Percentiles rank a stretch among this genome's conserved stretches.
Conservation (phyloP, 2,888 invertebrate genomes). For the Cerceris rybyensis region DNA sequence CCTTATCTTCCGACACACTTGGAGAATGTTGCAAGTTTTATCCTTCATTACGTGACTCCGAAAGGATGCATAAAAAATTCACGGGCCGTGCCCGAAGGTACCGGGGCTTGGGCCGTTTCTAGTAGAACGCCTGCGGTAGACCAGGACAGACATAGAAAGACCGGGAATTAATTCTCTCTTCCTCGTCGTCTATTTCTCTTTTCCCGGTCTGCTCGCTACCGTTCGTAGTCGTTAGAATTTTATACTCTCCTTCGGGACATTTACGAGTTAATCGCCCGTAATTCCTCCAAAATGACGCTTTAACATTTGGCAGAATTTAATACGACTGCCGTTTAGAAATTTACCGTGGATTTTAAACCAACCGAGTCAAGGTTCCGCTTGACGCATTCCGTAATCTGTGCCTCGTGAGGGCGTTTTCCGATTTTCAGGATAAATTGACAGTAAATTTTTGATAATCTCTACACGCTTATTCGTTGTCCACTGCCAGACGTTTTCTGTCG, state of each 20-base stretch:
- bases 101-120: background rate
- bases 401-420: too few relatives aligned
- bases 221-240: conserved; percentile 10
- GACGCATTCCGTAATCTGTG: too few relatives aligned
- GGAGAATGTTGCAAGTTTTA: conserved; percentile 47
- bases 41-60: conserved; percentile 54
- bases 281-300: background rate
- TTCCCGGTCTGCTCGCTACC: background rate
- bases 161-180: conserved; percentile 53
- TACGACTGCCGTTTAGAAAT: background rate
- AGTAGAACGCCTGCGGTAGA: conserved; percentile 41
- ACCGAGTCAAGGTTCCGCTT: too few relatives aligned
- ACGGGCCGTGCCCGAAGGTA: conserved; percentile 19
- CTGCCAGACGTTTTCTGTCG: too few relatives aligned
- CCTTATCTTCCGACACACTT: conserved; percentile 44
- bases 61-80: conserved; percentile 52
- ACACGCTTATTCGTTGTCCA: too few relatives aligned
- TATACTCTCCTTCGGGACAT: background rate
- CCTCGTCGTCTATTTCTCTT: conserved; percentile 22
- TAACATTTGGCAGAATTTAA: background rate
- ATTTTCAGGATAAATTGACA: too few relatives aligned
- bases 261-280: conserved; percentile 3
- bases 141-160: conserved; percentile 24
- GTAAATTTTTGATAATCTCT: too few relatives aligned
- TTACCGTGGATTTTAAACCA: too few relatives aligned